phyloP scores from a whole-genome alignment of 2,888 invertebrate genomes.

The Pristionchus fissidentatus region DNA sequence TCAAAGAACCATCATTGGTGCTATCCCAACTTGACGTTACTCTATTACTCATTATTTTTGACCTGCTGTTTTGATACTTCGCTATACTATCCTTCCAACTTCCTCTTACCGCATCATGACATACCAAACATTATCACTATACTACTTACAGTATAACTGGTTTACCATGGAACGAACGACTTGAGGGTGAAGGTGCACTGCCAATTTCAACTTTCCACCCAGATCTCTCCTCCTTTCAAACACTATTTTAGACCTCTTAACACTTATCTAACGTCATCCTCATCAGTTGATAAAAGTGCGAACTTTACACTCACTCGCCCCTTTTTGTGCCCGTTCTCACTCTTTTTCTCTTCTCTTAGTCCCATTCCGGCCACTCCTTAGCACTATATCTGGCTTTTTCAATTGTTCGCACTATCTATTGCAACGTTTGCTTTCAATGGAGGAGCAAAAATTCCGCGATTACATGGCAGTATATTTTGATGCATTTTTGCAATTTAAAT shows the following conservation, averaged over 20 bases:
- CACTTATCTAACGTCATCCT: not conserved
- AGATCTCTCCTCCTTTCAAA: not conserved
- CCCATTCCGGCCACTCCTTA: no score
- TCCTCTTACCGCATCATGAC: slow-evolving; percentile 10
- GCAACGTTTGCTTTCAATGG: no score
- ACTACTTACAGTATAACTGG: not conserved
- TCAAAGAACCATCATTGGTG: no score
- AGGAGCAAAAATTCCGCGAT: no score
- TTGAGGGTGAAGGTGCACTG: not conserved
- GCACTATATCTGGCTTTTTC: no score
- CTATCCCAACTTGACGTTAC: no score
- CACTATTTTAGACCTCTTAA: not conserved
- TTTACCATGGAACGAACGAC: not conserved
- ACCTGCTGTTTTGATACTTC: not conserved
- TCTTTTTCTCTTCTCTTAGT: not conserved
- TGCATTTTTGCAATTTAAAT: no score
- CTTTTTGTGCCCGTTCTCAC: not conserved
- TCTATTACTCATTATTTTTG: no score
- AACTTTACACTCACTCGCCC: not conserved
- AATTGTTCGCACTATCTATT: no score
- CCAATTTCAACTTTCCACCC: not conserved
- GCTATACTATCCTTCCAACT: not conserved
- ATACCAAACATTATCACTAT: slow-evolving; percentile 38
- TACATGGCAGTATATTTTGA: no score
- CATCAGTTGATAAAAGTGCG: not conserved